Evolutionary conservation across 1,140 invertebrate genomes (phyloP), one percentile per base, ranked within the genome.

Genomic region (Carcinoscorpius rotundicauda): DNA sequence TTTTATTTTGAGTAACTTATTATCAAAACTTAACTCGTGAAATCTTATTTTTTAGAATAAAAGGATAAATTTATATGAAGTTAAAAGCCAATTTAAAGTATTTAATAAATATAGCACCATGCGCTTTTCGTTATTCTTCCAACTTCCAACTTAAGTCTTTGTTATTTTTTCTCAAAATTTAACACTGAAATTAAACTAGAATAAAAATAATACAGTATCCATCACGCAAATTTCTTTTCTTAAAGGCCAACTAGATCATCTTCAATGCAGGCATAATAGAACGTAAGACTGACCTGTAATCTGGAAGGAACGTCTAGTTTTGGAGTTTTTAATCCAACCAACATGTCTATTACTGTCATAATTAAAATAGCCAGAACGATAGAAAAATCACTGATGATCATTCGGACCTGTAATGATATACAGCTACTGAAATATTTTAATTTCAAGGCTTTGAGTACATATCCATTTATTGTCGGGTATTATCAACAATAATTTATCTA

Each of bases 361-460:
- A 71, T 58, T 11, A 79, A 59, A 63, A 81, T 81, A 29, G 80
- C 74, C 56, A 81, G 76, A 4, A 81, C 67, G 5, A 82, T 79
- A 48, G 78, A 76, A 71, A 81, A 81, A 66, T 82, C 80, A 60
- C 77, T 72, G 56, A 81, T 71, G 6, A 71, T 61, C 53, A 70
- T 71, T 6, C 78, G 73, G 50, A 79, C 65, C 76, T 76, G 49
- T 50, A 69, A 68, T 29, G 29, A 29, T 29, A 29, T 29, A 29
- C 29, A 29, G 29, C 29, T 29, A 29, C 29, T 29, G 29, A 29
- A 29, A 29, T 29, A 29, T 29, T 29, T 29, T 29, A 2, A 29
- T 29, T 29, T 29, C 29, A 29, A 29, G 29, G 29, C 2, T 29
- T 2, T 29, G 29, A 29, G 29, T 29, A 29, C 29, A 29, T 29